These are phyloP conservation scores for Probosciger aterrimus DNA, from an alignment of 2,113 vertebrate genomes.

Conservation along the genomic window DNA sequence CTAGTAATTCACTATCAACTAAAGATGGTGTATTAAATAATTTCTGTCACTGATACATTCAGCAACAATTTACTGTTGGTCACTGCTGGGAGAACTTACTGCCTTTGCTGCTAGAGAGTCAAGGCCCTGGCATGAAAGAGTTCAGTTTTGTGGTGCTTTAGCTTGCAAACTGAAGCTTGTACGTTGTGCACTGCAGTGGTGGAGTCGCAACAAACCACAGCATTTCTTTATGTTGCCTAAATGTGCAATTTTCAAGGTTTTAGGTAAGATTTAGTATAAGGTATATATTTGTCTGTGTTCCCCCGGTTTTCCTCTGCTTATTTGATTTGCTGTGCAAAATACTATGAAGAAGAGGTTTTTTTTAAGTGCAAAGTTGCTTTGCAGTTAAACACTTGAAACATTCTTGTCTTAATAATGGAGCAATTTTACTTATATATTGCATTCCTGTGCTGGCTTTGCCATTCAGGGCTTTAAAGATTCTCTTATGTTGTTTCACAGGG, in stretches of 20 bases:
- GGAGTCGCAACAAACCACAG: neutral
- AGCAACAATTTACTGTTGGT: neutral
- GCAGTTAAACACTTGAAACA: neutral
- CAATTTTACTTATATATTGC: neutral
- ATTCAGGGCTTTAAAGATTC: neutral
- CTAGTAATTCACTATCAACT: rapidly evolving
- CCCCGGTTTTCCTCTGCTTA: neutral
- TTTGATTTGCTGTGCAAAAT: neutral
- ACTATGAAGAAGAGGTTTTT: neutral
- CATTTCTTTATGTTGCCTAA: neutral
- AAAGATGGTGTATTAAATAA: neutral
- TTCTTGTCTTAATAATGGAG: neutral
- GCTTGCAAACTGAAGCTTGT: neutral
- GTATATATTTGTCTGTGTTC: neutral
- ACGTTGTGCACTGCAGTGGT: neutral
- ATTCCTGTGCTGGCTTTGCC: neutral
- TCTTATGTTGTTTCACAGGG: slow-evolving; percentile 69
- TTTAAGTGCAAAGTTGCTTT: neutral
- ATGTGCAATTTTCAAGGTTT: neutral
- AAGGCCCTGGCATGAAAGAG: neutral
- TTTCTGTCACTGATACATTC: neutral
- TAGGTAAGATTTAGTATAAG: neutral
- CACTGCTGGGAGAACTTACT: neutral
- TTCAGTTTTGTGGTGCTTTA: neutral
- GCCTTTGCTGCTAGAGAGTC: neutral